Conservation (phyloP, 2,888 invertebrate species). For the Archaeoteleia sp. region DNA sequence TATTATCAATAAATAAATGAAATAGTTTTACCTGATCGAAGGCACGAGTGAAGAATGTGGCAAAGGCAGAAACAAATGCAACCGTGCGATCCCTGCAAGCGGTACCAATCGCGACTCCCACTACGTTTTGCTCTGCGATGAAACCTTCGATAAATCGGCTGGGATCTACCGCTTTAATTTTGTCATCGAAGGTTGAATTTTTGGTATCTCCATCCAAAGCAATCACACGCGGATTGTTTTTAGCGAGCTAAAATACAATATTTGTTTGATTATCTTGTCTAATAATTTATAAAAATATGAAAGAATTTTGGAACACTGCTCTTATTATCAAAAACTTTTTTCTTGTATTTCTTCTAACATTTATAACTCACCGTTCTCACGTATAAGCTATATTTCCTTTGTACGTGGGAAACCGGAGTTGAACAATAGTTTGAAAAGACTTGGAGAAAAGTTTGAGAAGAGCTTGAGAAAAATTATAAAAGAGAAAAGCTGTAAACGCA, state of each 20-base stretch:
- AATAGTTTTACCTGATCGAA: conserved; percentile 92
- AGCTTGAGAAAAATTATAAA: no score
- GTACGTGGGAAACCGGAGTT: no score
- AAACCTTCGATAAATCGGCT: conserved; percentile 96
- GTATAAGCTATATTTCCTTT: no score
- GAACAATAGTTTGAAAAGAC: no score
- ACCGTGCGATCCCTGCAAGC: conserved; percentile 94
- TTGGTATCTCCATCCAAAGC: conserved; percentile 98
- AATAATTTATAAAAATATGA: conserved; percentile 1
- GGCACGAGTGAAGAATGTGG: conserved; percentile 96
- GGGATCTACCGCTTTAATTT: conserved; percentile 84
- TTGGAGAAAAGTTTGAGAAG: no score
- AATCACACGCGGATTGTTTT: conserved; percentile 84
- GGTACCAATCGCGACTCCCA: conserved; percentile 96
- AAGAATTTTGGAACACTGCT: no score
- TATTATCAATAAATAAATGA: conserved; percentile 17
- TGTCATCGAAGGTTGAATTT: conserved; percentile 98
- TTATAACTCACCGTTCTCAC: no score
- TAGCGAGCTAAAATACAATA: conserved; percentile 75
- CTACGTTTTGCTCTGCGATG: conserved; percentile 99
- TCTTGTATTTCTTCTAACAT: no score
- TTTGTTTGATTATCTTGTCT: no score
- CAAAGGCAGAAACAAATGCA: conserved; percentile 97
- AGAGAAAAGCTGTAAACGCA: no score
- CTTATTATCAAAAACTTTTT: no score